A percentile compares a stretch with the other conserved stretches of the same genome.
phyloP scores from a whole-genome alignment of 2,888 invertebrate species.

The Monochamus alternatus region DNA sequence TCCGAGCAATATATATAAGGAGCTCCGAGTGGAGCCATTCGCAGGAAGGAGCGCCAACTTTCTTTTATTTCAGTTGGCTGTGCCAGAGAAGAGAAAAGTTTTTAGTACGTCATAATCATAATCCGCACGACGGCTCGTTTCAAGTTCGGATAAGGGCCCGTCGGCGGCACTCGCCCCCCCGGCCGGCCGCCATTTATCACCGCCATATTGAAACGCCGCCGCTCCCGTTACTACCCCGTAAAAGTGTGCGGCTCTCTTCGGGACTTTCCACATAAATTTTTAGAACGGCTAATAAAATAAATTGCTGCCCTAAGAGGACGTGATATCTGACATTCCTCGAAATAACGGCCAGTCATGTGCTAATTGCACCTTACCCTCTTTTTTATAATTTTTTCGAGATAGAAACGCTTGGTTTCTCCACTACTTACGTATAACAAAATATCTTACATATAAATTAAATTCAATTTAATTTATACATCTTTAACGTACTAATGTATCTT shows the following conservation, averaged over 20 bases:
- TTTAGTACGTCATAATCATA: constrained; percentile 65
- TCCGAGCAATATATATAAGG: not conserved
- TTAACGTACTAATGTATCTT: too few species aligned
- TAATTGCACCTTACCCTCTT: too few species aligned
- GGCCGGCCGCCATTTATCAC: constrained; percentile 51
- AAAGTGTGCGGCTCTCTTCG: constrained; percentile 23
- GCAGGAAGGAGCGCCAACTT: constrained; percentile 37
- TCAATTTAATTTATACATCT: too few species aligned
- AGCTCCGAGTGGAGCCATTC: constrained; percentile 18
- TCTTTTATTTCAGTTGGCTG: constrained; percentile 48
- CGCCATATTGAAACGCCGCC: constrained; percentile 45
- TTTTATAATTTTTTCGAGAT: too few species aligned
- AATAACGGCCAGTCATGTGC: not conserved
- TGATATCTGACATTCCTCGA: constrained; percentile 14
- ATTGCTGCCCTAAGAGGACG: constrained; percentile 16
- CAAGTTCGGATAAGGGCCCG: constrained; percentile 56
- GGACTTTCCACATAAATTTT: constrained; percentile 19
- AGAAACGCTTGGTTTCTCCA: too few species aligned
- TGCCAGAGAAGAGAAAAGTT: constrained; percentile 46
- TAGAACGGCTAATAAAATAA: constrained; percentile 29
- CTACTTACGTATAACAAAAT: too few species aligned
- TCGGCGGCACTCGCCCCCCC: constrained; percentile 46
- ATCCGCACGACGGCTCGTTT: constrained; percentile 60
- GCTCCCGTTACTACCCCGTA: constrained; percentile 34
- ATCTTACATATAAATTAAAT: too few species aligned